A percentile compares a stretch with the other conserved stretches of the same genome.
Conservation (phyloP, 2,888 invertebrate genomes). For the Sipha maydis region DNA sequence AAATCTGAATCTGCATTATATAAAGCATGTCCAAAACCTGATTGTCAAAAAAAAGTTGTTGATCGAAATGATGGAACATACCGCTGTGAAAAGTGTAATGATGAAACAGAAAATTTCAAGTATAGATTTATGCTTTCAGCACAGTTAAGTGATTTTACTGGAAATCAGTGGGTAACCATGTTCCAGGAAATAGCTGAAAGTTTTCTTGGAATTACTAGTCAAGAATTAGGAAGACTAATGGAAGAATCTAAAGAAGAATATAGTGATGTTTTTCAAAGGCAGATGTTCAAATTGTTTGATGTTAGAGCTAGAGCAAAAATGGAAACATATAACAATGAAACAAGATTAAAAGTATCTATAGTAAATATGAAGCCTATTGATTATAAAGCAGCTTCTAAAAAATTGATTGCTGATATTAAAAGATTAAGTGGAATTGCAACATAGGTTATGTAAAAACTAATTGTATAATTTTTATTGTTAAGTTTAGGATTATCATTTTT, state of each 20-base stretch:
- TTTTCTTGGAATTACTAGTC: conserved; percentile 77
- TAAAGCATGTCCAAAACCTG: conserved; percentile 87
- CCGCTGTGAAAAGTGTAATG: conserved; percentile 94
- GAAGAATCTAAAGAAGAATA: conserved; percentile 74
- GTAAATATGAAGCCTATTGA: conserved; percentile 78
- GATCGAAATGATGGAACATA: conserved; percentile 86
- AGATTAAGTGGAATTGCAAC: conserved; percentile 65
- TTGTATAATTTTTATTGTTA: not conserved
- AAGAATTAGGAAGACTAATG: conserved; percentile 76
- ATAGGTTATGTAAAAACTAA: conserved; percentile 6
- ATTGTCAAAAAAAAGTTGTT: conserved; percentile 90
- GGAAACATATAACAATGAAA: conserved; percentile 86
- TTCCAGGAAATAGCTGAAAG: conserved; percentile 87
- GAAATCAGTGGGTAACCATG: conserved; percentile 88
- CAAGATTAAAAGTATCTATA: conserved; percentile 80
- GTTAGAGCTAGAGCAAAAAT: conserved; percentile 88
- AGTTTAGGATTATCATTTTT: not conserved
- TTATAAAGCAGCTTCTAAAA: conserved; percentile 79
- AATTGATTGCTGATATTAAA: conserved; percentile 77
- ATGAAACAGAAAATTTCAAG: conserved; percentile 85
- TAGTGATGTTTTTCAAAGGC: conserved; percentile 76
- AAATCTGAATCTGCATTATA: conserved; percentile 87
- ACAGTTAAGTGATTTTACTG: conserved; percentile 87
- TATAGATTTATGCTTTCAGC: conserved; percentile 85
- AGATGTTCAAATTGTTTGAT: conserved; percentile 82